Conservation (phyloP, 2,113 vertebrate genomes). For the Alligator mississippiensis region DNA sequence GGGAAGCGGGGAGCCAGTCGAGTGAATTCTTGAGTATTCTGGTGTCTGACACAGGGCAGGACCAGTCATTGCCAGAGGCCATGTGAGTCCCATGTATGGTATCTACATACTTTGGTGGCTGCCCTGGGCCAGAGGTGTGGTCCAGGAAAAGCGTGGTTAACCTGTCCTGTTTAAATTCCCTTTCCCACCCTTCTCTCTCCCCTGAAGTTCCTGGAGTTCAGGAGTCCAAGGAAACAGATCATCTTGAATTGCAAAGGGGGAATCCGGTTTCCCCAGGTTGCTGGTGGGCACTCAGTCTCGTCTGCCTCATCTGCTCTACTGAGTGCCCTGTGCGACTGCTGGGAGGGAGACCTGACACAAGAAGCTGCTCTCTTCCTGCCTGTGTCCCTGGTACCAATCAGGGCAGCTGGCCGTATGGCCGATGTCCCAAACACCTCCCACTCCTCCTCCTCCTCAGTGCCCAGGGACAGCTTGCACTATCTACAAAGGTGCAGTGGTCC, state of each 20-base stretch:
- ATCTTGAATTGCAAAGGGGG: background rate
- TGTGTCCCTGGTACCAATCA: background rate
- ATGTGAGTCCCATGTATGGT: background rate
- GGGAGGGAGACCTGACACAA: accelerated
- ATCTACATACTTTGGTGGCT: accelerated
- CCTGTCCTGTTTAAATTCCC: background rate
- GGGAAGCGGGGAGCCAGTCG: background rate
- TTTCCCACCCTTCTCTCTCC: background rate
- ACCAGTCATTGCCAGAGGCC: background rate
- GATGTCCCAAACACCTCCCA: background rate
- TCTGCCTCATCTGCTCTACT: background rate
- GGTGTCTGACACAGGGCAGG: background rate
- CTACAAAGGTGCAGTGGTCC: background rate
- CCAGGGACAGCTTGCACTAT: background rate
- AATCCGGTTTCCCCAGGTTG: background rate
- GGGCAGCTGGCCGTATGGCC: background rate
- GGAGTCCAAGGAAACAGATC: background rate
- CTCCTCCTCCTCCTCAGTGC: background rate
- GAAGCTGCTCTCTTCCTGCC: accelerated
- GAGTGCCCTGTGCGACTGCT: background rate
- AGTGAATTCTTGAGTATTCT: background rate
- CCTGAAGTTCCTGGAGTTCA: background rate
- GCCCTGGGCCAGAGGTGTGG: accelerated
- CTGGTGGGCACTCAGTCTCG: accelerated
- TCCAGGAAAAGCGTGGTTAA: background rate